Evolutionary conservation across 2,797 vertebrate genomes (phyloP), one percentile per base, ranked within the genome.

Genomic region (Gymnothorax javanicus): DNA sequence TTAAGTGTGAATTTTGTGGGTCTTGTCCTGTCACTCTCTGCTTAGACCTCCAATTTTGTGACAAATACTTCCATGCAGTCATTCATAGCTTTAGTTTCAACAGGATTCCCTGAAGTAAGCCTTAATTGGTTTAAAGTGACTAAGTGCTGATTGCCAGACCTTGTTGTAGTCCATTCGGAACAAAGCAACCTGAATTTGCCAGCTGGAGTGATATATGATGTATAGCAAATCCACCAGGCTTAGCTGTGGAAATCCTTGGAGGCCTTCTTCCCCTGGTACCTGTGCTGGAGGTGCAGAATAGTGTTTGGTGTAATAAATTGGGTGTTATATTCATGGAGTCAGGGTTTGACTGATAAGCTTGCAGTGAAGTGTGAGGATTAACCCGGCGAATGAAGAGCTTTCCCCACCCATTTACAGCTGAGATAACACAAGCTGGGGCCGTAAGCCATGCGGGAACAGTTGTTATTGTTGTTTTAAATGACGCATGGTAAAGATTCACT

Each of bases 301-400:
- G 91, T 92, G 93, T 92, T 85, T 87, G 83, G 90, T 91, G 91
- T 96, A 96, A 95, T 43, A 96, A 96, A 96, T 96, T 96, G 94
- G 92, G 87, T 84, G 82, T 86, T 89, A 93, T 89, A 93, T 92
- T 91, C 89, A 92, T 94, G 91, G 93, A 56, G 84, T n/a, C 33
- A n/a, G 20, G n/a, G 67, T 25, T 84, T 71, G 73, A 43, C 33
- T 96, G 96, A 94, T 95, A 95, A 96, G 93, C 95, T 93, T 94
- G 94, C 93, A 91, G 90, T 90, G 87, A 92, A 92, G 93, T 94
- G 87, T 91, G 94, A 95, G 95, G 93, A 93, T 82, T 95, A 95
- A 95, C 94, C 94, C 93, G 89, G 92, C 86, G 91, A 94, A 94
- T 94, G 94, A 93, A 75, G n/a, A n/a, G 84, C 92, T 93, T 94